These are phyloP conservation scores for Nasonia longicornis DNA, from an alignment of 1,140 invertebrate genomes.

Conservation along the genomic window DNA sequence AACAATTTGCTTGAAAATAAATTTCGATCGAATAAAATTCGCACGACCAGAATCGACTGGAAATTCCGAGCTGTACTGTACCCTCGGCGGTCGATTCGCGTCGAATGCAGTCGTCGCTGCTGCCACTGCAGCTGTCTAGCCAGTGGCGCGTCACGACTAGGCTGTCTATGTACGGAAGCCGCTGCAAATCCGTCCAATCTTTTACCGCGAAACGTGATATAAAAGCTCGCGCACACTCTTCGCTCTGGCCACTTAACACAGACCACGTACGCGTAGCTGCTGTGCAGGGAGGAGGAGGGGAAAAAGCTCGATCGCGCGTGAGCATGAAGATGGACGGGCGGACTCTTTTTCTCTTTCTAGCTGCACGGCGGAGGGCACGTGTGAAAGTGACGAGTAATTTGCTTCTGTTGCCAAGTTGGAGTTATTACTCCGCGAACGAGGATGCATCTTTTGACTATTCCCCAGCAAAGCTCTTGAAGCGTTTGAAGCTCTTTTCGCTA, in stretches of 20 bases:
- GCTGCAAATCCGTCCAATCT: slow-evolving; percentile 37
- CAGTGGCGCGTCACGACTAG: neutral
- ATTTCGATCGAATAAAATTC: neutral
- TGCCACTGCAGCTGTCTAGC: neutral
- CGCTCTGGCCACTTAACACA: slow-evolving; percentile 16
- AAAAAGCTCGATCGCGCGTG: neutral
- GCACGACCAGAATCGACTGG: too few species aligned
- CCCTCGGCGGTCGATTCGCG: neutral
- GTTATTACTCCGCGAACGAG: slow-evolving; percentile 23
- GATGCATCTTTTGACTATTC: neutral
- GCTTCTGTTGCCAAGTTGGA: slow-evolving; percentile 20
- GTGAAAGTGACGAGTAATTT: slow-evolving; percentile 23
- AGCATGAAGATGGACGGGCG: slow-evolving; percentile 19
- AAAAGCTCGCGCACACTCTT: neutral
- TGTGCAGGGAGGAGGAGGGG: neutral
- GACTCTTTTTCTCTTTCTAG: slow-evolving; percentile 1
- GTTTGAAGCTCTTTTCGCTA: neutral
- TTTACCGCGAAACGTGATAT: slow-evolving; percentile 35
- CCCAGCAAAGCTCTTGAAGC: too few species aligned
- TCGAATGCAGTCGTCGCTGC: neutral
- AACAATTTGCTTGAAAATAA: too few species aligned
- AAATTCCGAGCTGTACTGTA: neutral
- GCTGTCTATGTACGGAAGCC: slow-evolving; percentile 16
- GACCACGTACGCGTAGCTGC: neutral
- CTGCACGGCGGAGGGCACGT: neutral